Base-by-base conservation (phyloP, 2,888 invertebrate species). In the Eupithecia exiguata region DNA sequence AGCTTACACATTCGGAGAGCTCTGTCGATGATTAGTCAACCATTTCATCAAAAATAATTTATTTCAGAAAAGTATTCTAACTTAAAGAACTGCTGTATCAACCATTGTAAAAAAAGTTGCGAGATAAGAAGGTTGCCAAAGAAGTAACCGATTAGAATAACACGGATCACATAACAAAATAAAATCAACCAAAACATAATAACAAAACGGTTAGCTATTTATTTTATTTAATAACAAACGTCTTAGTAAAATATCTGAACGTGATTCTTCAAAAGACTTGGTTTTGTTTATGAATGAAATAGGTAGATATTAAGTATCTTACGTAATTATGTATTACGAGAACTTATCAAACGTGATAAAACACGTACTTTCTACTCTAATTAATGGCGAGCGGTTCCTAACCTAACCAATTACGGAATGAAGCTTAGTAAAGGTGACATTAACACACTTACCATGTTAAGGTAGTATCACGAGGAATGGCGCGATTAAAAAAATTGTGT, bases 361-460 rank as follows among this genome's bases (percentile, higher is more conserved):
- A 71, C 72, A 67, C 62, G 69, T 70, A 70, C 72, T 75, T 70
- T 72, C 72, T 75, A 75, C 72, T 72, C 68, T 30, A 70, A 46
- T 70, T 72, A 69, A 36, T 63, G 30, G 46, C 40, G 9, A 68
- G 70, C 49, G 58, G 68, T 71, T 71, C 66, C 68, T 69, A 71
- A 71, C 61, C 38, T 66, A 72, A 63, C 68, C 75, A 69, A 67
- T 70, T 72, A 75, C 53, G 72, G 72, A 43, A 53, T 36, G 62
- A 30, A n/a, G 49, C n/a, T 14, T 61, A 69, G 69, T 75, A 49
- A 69, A 71, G 71, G 74, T 71, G 69, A 74, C 68, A 75, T 73
- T 70, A 73, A 35, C 65, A 71, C 21, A 58, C 21, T 25, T 58
- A 25, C 58, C 14, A 58, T 25, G 14, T n/a, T 49, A 4, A n/a